Percentiles rank a stretch among this genome's conserved stretches.
These are phyloP conservation scores for Chymomyza caudatula DNA, from an alignment of 2,888 invertebrate genomes.

Conservation along the genomic window DNA sequence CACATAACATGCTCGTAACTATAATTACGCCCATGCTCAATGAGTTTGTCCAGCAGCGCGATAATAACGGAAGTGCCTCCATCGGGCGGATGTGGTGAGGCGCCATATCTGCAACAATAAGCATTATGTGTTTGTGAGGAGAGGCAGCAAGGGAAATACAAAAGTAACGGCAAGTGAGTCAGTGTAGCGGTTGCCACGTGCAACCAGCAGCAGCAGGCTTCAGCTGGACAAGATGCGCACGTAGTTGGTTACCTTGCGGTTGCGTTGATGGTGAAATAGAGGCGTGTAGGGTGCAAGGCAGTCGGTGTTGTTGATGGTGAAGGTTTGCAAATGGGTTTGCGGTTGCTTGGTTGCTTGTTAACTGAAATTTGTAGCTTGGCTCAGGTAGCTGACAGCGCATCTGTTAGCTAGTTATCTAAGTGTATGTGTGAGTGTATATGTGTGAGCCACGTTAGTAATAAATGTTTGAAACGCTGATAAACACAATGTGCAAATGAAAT, in stretches of 20 bases:
- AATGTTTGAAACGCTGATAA: constrained; percentile 57
- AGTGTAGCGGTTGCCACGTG: background rate
- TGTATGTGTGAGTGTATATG: background rate
- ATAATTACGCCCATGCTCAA: constrained; percentile 82
- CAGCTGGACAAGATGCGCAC: constrained; percentile 23
- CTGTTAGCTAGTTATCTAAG: background rate
- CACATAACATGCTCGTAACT: constrained; percentile 85
- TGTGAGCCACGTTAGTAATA: constrained; percentile 32
- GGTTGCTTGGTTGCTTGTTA: constrained; percentile 33
- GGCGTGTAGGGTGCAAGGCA: background rate
- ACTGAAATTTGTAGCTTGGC: constrained; percentile 52
- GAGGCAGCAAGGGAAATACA: too few relatives aligned
- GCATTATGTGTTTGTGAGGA: constrained; percentile 2
- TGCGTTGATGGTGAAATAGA: background rate
- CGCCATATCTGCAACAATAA: constrained; percentile 81
- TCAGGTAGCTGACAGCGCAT: background rate
- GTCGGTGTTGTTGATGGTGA: background rate
- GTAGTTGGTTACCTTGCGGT: constrained; percentile 64
- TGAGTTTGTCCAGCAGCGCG: constrained; percentile 83
- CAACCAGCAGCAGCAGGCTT: background rate
- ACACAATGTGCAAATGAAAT: constrained; percentile 64
- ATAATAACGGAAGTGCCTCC: constrained; percentile 82
- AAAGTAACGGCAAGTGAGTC: background rate
- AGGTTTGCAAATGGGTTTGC: constrained; percentile 37
- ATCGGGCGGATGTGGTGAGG: constrained; percentile 81